Conservation (phyloP, 1,140 invertebrate genomes). For the Ephestia elutella region DNA sequence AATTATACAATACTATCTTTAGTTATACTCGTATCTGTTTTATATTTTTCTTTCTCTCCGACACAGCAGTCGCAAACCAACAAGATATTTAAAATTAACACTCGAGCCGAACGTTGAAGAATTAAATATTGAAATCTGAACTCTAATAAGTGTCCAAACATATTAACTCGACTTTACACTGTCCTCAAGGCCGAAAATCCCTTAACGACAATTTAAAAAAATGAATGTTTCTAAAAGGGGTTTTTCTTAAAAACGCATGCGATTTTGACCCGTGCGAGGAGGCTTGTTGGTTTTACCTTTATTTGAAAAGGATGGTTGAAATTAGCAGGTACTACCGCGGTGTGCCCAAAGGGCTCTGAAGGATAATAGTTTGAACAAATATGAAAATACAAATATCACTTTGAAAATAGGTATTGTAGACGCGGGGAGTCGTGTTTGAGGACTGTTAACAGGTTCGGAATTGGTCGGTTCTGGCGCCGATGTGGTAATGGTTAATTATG, state of each 20-base stretch:
- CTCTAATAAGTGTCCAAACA: constrained; percentile 1
- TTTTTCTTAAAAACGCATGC: background rate
- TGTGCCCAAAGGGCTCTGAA: background rate
- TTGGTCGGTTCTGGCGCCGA: background rate
- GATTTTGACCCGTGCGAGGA: background rate
- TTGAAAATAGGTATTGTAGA: background rate
- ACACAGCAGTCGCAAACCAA: background rate
- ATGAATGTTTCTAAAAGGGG: background rate
- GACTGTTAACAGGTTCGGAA: background rate
- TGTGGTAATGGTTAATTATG: background rate
- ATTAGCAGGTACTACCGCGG: constrained; percentile 9
- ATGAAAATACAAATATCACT: constrained; percentile 2
- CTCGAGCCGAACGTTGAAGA: background rate
- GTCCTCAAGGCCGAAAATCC: background rate
- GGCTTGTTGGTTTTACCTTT: constrained; percentile 5
- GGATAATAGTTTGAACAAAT: constrained; percentile 7
- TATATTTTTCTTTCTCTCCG: no score
- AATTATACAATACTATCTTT: no score
- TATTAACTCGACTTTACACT: background rate
- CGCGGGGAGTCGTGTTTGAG: background rate
- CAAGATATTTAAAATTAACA: background rate
- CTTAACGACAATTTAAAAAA: background rate
- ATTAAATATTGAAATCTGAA: background rate
- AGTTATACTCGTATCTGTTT: no score
- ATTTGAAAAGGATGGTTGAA: constrained; percentile 5